Base-by-base conservation (phyloP, 2,797 vertebrate genomes). In the Siniperca obscura region DNA sequence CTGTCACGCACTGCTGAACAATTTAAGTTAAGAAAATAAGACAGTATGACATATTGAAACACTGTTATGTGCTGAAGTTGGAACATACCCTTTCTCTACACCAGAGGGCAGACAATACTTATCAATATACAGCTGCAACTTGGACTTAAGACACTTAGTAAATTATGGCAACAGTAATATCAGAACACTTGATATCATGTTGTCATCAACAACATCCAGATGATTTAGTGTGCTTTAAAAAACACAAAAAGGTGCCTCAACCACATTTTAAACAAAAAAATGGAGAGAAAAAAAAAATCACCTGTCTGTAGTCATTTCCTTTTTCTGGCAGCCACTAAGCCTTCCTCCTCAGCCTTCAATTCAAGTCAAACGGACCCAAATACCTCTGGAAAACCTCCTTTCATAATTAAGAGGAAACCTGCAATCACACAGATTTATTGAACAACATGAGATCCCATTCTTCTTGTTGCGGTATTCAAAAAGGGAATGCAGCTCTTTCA, bases 51-150 rank as follows among this genome's bases (percentile, higher is more conserved):
- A 56, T 30, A 22, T 0, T 52, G 36, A 80, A 56, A 59, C 25
- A 16, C 1, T 30, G 3, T 19, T 10, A 12, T 25, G 2, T 56
- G 11, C 40, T 81, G 17, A 61, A 50, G 53, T 30, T 30, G 9
- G 21, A 50, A 7, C 1, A 12, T 70, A 60, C 56, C 25, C 1
- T 7, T 40, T 83, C 0, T 67, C 44, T 27, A 53, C 93, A 92
- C 83, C 70, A 93, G 93, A 82, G 88, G 92, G 90, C 90, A 91
- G 78, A 59, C 64, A 30, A 53, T 5, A n/a, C 64, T 40, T 17
- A 70, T 22, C 1, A 72, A 80, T 71, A 44, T 0, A 65, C 0
- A 64, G 2, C 3, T 72, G 25, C 9, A 79, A 71, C 11, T 46
- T 65, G 0, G 21, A 70, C 17, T 66, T 42, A 0, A 9, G n/a